These are phyloP conservation scores for Trochalopteron elliotii DNA, from an alignment of 2,113 vertebrate genomes.

Conservation along the genomic window DNA sequence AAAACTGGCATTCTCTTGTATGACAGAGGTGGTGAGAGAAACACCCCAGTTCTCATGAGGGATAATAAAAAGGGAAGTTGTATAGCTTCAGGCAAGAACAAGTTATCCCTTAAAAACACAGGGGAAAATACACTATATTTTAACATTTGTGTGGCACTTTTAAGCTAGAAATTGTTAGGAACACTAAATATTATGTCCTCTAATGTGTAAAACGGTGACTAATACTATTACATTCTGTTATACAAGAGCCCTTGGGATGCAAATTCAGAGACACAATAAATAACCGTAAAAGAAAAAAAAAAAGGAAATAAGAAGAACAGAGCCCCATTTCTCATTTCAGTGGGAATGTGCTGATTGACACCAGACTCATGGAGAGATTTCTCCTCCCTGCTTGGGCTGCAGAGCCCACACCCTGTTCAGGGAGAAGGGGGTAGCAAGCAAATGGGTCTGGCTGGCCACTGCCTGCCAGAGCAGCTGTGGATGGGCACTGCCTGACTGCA, in stretches of 20 bases:
- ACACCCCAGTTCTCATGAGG: neutral
- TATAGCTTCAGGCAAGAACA: conserved; percentile 3
- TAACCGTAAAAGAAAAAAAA: neutral
- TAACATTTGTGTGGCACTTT: conserved; percentile 22
- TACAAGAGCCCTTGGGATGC: conserved; percentile 16
- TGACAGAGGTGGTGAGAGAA: neutral
- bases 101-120: neutral
- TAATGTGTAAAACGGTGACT: conserved; percentile 32
- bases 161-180: conserved; percentile 20
- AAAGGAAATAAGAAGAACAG: neutral
- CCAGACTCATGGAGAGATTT: neutral
- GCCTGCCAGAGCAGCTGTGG: neutral
- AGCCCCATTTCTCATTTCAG: neutral
- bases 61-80: neutral
- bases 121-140: neutral
- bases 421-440: neutral
- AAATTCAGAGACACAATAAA: conserved; percentile 37
- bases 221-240: conserved; percentile 47
- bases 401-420: neutral
- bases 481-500: neutral
- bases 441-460: neutral
- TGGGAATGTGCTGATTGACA: neutral
- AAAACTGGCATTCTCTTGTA: neutral
- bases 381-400: neutral
- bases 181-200: conserved; percentile 51